Evolutionary conservation across 2,888 invertebrate species (phyloP).

Genomic region (Melitaea athalia): DNA sequence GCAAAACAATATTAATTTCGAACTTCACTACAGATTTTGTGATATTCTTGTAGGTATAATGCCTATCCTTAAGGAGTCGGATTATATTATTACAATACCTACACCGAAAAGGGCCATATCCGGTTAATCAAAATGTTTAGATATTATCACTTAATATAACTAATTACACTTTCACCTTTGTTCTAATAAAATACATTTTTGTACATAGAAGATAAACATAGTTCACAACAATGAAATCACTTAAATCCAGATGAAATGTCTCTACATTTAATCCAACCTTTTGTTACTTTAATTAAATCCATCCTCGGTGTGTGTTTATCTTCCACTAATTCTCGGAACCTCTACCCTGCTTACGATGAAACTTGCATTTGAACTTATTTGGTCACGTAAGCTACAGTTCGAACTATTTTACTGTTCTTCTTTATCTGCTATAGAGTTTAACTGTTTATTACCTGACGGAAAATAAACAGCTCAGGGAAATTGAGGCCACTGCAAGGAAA

Average conservation of each 20-base stretch:
- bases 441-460: slow-evolving; percentile 75
- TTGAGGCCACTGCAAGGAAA: slow-evolving; percentile 5
- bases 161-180: neutral
- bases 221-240: neutral
- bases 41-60: no score
- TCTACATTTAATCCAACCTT: neutral
- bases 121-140: neutral
- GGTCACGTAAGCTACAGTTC: slow-evolving; percentile 67
- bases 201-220: neutral
- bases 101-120: neutral
- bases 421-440: slow-evolving; percentile 73
- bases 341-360: slow-evolving; percentile 1
- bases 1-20: no score
- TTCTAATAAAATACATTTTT: neutral
- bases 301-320: slow-evolving; percentile 2
- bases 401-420: slow-evolving; percentile 62
- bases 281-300: slow-evolving; percentile 1
- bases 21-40: no score
- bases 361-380: slow-evolving; percentile 55
- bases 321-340: slow-evolving; percentile 3
- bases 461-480: slow-evolving; percentile 46
- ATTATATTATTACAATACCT: neutral
- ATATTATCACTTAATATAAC: neutral
- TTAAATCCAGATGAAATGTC: neutral
- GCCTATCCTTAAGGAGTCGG: no score